Evolutionary conservation across 2,888 invertebrate species (phyloP), one percentile per base, ranked within the genome.

Genomic region (Calliphora vomitoria): DNA sequence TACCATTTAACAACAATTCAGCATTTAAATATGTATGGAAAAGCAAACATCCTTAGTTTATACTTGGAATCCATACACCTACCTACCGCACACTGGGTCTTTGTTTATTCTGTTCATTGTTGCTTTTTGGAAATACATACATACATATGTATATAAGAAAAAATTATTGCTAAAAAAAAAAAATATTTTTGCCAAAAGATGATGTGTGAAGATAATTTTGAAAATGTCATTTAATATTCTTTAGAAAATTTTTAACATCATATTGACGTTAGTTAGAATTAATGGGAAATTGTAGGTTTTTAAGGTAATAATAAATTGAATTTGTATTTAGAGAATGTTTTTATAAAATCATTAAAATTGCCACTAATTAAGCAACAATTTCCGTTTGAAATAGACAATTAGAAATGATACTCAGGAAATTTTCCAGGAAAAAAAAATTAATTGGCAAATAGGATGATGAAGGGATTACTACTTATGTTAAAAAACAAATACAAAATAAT

Each of bases 61-160:
- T 82, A 82, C 82, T 55, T 86, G 78, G 82, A 82, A 85, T 60
- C 8, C 31, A 62, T 44, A 64, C 71, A 81, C 76, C 64, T 66
- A 81, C 76, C 64, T 66, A 68, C 82, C 78, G 58, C 82, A 85
- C 62, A 71, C 75, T 76, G 35, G 13, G 35, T 38, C 44, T 79
- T 79, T 79, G 20, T 47, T 31, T 82, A 15, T 25, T 20, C 18
- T 8, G 60, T 41, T 53, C 38, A 8, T 18, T 47, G 76, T n/a
- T 58, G 11, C 74, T 80, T 72, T 64, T n/a, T 53, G 41, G 11
- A 50, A 53, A 64, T 53, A 50, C 44, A 35, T 71, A 25, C 3
- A 1, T 11, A 44, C 1, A 11, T 11, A 44, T 10, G 41, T 41
- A 11, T 44, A 11, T 3, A 11, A 25, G 11, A 1, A 58, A 58